Evolutionary conservation across 2,797 vertebrate species (phyloP), one percentile per base, ranked within the genome.

Genomic region (Gastrophryne carolinensis): DNA sequence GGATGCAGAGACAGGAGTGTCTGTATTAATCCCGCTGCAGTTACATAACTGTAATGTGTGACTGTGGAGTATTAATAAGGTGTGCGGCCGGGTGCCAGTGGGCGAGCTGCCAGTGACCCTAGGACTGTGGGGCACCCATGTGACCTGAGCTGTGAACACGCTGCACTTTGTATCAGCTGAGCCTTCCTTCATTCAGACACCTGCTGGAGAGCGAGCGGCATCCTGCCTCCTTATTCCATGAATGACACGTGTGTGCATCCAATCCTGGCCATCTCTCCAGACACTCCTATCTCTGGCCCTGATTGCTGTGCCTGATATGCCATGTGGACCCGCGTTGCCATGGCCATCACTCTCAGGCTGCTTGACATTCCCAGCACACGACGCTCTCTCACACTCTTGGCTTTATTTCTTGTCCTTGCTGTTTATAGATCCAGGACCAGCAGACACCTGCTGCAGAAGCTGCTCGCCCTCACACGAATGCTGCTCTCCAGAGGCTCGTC

Each of bases 111-210:
- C 73, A 60, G n/a, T 54, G 49, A 49, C 29, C 72, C 39, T 44
- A 49, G 12, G 13, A 9, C 30, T 23, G n/a, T 17, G 27, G 5
- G 12, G 6, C 53, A 57, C 50, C 10, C 60, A 53, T 32, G 52
- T 75, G 41, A 67, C 54, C 41, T 49, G 5, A 32, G 11, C 35
- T 58, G 26, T 13, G 26, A n/a, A 37, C 72, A 67, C 7, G 2
- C 15, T 49, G 54, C 34, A 30, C 53, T 66, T 67, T 67, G 32
- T 37, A 50, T 61, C 64, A 68, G 53, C 54, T 75, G 30, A 52
- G 72, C 17, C 44, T 10, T n/a, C 15, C 13, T 12, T 29, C 19
- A 19, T 13, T 37, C 15, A 54, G 57, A 11, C 72, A 65, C 53
- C 35, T 66, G 52, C 56, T 61, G 68, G 56, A 61, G 19, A 72